Evolutionary conservation across 92 coral and sea anemone species (phyloP), one percentile per base, ranked within the genome.

Genomic region (Umimayanthus kanabou): DNA sequence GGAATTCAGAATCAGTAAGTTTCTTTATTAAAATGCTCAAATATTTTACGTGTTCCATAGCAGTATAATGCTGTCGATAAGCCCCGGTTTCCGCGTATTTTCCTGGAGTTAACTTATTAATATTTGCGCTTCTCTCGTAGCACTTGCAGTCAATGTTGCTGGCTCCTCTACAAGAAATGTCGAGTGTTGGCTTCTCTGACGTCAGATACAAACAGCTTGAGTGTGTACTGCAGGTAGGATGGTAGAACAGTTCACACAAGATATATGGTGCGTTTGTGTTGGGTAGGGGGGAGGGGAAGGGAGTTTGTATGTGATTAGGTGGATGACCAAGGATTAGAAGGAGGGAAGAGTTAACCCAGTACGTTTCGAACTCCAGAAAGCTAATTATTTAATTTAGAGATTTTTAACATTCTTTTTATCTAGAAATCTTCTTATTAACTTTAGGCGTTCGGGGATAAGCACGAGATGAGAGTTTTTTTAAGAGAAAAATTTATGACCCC

Each of bases 161-260:
- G 39, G 89, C 92, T 45, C 99, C 99, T 9, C 89, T 97, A 49
- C 99, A 97, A 92, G 99, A 95, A 73, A 97, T 97, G 99, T 97
- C 98, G 0, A 81, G 58, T 22, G 93, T 95, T 74, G 93, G 89
- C 18, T 95, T 89, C 83, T 89, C 97, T 22, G 99, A 97, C 72
- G 94, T 97, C 71, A 90, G 99, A 45, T 95, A 93, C 90, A 97
- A 95, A 77, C 99, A 97, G 73, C 90, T 97, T 20, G 99, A 97
- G 66, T 97, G 99, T 85, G 99, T 97, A 4, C 94, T 97, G 9
- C 96, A 97, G 98, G 99, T 97, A 89, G 18, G 85, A 18, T 40
- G 23, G 64, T 16, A 6, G 43, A 45, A 15, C 9, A 40, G 23
- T 3, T 4, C 43, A 3, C 30, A 15, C 10, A 80, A 9, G 75